phyloP scores from a whole-genome alignment of 2,888 invertebrate species.

The Sinopyrophorus schimmeli region DNA sequence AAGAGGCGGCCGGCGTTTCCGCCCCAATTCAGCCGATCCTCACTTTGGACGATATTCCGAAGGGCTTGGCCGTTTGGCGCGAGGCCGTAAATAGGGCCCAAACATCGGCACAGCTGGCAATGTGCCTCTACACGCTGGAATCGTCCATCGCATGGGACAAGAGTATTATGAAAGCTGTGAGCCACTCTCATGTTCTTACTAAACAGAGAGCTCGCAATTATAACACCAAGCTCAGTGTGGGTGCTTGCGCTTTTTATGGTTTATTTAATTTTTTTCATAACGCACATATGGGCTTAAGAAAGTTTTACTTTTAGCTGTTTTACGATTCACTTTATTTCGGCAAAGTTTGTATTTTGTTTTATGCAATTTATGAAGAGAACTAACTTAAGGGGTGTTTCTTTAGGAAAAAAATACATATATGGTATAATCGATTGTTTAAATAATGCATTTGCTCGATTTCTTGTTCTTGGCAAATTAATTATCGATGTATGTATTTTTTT shows the following conservation, averaged over 20 bases:
- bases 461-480: background rate
- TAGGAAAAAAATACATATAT: too few relatives aligned
- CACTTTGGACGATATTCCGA: conserved; percentile 64
- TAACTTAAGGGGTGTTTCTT: conserved; percentile 2
- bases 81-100: conserved; percentile 82
- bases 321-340: too few relatives aligned
- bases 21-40: conserved; percentile 38
- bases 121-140: conserved; percentile 88
- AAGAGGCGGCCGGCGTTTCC: conserved; percentile 46
- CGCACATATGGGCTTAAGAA: conserved; percentile 24
- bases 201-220: conserved; percentile 57
- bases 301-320: conserved; percentile 11
- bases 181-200: conserved; percentile 59
- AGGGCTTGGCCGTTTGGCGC: conserved; percentile 86
- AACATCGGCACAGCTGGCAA: conserved; percentile 88
- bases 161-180: conserved; percentile 98
- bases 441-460: too few relatives aligned
- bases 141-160: conserved; percentile 97
- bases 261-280: conserved; percentile 35
- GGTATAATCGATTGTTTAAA: too few relatives aligned
- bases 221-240: conserved; percentile 58
- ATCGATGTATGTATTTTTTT: background rate
- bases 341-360: conserved; percentile 11
- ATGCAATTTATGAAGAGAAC: background rate
- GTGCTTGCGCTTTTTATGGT: conserved; percentile 53